These are phyloP conservation scores for Gavialis gangeticus DNA, from an alignment of 2,113 vertebrate species.

Conservation along the genomic window DNA sequence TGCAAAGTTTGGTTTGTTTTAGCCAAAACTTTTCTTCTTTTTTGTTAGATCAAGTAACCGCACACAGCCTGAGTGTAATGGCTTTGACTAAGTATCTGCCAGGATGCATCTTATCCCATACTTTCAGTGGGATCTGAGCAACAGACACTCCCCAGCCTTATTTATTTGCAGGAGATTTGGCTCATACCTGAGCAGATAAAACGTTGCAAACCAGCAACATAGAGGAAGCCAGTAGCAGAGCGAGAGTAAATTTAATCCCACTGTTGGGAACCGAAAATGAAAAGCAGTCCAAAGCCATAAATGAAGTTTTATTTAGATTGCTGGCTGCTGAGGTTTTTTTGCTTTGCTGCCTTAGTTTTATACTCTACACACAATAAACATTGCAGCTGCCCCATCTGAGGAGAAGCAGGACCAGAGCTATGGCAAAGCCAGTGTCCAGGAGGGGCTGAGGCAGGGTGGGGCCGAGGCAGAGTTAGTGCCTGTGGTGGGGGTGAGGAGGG, in stretches of 20 bases:
- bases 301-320: neutral
- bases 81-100: neutral
- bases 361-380: neutral
- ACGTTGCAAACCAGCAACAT: neutral
- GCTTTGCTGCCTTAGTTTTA: neutral
- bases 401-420: neutral
- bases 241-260: neutral
- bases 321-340: neutral
- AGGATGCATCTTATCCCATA: neutral
- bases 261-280: neutral
- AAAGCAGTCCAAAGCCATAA: neutral
- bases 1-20: neutral
- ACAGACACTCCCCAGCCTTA: fast-evolving
- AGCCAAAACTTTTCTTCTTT: neutral
- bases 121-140: fast-evolving
- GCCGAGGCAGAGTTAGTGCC: no score
- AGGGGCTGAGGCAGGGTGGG: neutral
- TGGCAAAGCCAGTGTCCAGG: no score
- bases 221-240: no score
- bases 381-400: neutral
- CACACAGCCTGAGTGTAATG: neutral
- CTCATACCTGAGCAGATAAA: neutral
- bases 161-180: no score
- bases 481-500: neutral
- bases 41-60: neutral